Conservation (phyloP, 2,888 invertebrate species). For the Tetranychus piercei region DNA sequence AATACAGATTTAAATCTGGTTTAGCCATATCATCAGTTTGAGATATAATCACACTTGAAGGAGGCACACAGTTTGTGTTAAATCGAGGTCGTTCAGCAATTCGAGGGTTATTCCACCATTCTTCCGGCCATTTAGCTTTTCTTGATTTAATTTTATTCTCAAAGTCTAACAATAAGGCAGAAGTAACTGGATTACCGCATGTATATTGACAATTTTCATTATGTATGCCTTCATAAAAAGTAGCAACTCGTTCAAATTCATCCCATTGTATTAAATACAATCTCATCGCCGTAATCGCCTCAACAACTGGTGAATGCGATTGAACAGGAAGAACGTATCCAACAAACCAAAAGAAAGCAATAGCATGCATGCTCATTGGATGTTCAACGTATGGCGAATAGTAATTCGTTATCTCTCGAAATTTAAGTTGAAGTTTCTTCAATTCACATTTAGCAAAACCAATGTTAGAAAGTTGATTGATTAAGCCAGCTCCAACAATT, state of each 20-base stretch:
- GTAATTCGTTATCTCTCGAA: background rate
- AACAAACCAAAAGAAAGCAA: background rate
- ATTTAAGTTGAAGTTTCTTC: background rate
- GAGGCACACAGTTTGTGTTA: no score
- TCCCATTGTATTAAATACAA: background rate
- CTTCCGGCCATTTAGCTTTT: no score
- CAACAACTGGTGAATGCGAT: background rate
- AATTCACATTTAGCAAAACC: background rate
- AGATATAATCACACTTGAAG: no score
- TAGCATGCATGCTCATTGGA: background rate
- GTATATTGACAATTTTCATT: background rate
- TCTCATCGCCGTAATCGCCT: background rate
- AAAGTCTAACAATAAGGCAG: no score
- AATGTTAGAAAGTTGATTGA: background rate
- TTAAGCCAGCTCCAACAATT: background rate
- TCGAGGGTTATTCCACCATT: no score
- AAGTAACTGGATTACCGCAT: no score
- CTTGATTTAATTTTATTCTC: no score
- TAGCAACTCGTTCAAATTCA: background rate
- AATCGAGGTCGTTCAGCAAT: no score
- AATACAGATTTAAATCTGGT: no score
- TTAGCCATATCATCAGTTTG: no score
- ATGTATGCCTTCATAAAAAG: background rate
- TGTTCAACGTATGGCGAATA: background rate
- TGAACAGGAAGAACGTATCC: background rate